Conservation (phyloP, 2,797 vertebrate species). For the Octomys mimax region DNA sequence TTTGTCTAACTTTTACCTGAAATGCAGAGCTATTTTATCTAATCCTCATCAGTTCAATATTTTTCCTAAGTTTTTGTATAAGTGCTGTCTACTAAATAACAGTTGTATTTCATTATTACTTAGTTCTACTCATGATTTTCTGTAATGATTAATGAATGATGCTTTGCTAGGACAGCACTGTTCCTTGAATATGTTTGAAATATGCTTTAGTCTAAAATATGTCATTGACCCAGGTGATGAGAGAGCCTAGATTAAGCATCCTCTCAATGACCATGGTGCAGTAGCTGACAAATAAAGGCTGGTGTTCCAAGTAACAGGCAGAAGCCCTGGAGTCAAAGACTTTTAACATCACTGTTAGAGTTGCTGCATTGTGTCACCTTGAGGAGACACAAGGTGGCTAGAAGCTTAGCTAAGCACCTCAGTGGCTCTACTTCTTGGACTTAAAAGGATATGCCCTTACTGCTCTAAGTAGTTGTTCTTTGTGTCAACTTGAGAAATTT, state of each 20-base stretch:
- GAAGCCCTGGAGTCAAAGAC: background rate
- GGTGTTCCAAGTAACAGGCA: background rate
- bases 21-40: background rate
- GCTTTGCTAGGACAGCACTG: background rate
- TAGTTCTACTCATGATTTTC: background rate
- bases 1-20: background rate
- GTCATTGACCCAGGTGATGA: background rate
- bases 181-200: background rate
- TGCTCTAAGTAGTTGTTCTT: no score
- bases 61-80: constrained; percentile 29
- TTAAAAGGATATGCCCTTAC: no score
- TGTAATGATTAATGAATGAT: background rate
- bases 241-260: background rate
- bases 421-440: no score
- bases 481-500: no score
- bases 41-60: background rate
- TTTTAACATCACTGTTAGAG: background rate
- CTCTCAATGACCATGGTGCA: background rate
- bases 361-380: no score
- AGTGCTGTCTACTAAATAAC: constrained; percentile 27
- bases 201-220: background rate
- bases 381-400: no score
- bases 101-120: constrained; percentile 37
- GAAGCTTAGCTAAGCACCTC: no score
- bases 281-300: background rate